A percentile compares a stretch with the other conserved stretches of the same genome.
phyloP scores from a whole-genome alignment of 1,140 invertebrate genomes.

The Chlorops oryzae region DNA sequence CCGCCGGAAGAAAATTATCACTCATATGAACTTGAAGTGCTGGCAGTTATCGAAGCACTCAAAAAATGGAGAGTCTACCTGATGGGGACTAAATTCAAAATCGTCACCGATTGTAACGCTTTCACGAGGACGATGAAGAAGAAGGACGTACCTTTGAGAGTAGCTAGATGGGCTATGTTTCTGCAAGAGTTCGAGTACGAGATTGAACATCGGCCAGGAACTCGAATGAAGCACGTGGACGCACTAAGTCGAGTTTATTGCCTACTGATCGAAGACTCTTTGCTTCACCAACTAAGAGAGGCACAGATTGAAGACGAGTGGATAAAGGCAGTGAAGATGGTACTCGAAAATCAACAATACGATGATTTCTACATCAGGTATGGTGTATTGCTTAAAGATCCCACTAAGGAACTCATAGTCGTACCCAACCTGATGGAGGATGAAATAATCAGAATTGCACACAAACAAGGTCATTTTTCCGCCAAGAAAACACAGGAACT shows the following conservation, averaged over 20 bases:
- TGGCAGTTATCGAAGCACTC: slow-evolving; percentile 25
- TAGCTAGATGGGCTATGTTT: slow-evolving; percentile 29
- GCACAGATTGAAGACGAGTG: background rate
- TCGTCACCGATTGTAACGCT: slow-evolving; percentile 30
- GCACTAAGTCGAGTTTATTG: slow-evolving; percentile 16
- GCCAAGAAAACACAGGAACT: slow-evolving; percentile 1
- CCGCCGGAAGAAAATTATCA: slow-evolving; percentile 25
- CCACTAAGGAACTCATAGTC: slow-evolving; percentile 15
- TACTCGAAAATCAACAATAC: too few species aligned
- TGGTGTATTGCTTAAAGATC: background rate
- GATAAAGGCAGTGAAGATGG: background rate
- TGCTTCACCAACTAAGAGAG: background rate
- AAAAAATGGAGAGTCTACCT: slow-evolving; percentile 23
- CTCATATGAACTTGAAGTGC: slow-evolving; percentile 27
- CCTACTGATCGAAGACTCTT: slow-evolving; percentile 17
- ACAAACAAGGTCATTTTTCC: slow-evolving; percentile 23
- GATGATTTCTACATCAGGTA: background rate
- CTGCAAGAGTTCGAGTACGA: slow-evolving; percentile 21
- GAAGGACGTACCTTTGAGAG: slow-evolving; percentile 36
- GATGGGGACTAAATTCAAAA: slow-evolving; percentile 7
- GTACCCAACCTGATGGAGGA: slow-evolving; percentile 23
- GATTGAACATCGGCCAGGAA: slow-evolving; percentile 15
- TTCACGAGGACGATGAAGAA: slow-evolving; percentile 31
- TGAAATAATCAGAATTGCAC: slow-evolving; percentile 17
- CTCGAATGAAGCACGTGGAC: slow-evolving; percentile 13